Evolutionary conservation across 2,113 vertebrate genomes (phyloP), one percentile per base, ranked within the genome.

Genomic region (Colinus virginianus): DNA sequence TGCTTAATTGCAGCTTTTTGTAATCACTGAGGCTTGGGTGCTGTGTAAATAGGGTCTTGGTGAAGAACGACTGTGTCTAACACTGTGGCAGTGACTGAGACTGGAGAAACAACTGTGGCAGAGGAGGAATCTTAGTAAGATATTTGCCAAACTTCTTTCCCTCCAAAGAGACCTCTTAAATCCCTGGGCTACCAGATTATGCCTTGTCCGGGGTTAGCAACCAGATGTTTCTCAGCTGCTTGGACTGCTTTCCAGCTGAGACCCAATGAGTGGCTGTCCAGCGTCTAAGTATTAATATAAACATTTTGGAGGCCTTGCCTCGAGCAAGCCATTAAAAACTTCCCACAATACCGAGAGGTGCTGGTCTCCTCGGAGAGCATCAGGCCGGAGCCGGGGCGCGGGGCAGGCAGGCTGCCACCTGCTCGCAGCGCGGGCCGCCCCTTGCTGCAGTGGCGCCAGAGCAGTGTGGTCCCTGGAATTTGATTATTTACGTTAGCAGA

Each of bases 401-500:
- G 94, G 93, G 86, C 93, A 61, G 94, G 17, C 7, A 6, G 94
- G 89, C 95, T 96, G 90, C 96, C 96, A 97, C 97, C 97, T 97
- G 96, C 96, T 97, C 85, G 0, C 21, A 26, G 88, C 28, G 71
- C 2, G 77, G 46, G 63, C 86, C 5, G 4, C 96, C 70, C 81
- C 92, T 40, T 15, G 21, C 11, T 80, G 17, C 1, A 38, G 94
- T 68, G 90, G 97, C 84, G 55, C 97, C 97, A 96, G 95, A 96
- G 93, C 97, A 59, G 63, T 91, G 97, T 96, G 96, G 96, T 96
- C 97, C 91, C 96, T 97, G 96, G 96, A 96, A 97, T 96, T 90
- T 92, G 93, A 97, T 97, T 98, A 97, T 97, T 98, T 98, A 97
- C 97, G 95, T 98, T 98, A 97, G 97, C 97, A 97, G 97, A 98